Evolutionary conservation across 2,113 vertebrate genomes (phyloP).

Genomic region (Lophochroa leadbeateri): DNA sequence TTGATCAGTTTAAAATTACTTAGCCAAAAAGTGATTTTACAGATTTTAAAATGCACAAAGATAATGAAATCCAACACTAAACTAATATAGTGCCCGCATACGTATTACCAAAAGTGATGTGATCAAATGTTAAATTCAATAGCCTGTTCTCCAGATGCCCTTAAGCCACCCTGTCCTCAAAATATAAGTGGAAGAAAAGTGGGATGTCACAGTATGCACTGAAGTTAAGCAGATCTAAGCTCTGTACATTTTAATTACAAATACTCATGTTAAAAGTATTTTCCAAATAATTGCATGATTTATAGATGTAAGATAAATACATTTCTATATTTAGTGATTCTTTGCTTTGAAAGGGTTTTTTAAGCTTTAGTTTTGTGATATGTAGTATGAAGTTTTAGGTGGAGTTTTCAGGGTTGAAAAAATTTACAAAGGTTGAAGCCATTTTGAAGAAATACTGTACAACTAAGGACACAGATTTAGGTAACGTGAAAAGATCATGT

Average conservation of each 20-base stretch:
- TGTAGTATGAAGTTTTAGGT: background rate
- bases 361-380: background rate
- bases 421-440: background rate
- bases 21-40: background rate
- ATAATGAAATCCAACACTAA: background rate
- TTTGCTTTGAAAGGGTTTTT: background rate
- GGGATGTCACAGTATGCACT: background rate
- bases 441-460: background rate
- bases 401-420: background rate
- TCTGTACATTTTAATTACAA: conserved; percentile 41
- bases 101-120: background rate
- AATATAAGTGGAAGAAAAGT: background rate
- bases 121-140: background rate
- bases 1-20: background rate
- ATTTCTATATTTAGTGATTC: conserved; percentile 34
- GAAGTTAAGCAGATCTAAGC: conserved; percentile 41
- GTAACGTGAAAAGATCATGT: background rate
- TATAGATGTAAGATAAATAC: background rate
- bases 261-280: conserved; percentile 32
- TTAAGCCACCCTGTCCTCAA: background rate
- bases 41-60: background rate
- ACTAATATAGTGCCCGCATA: background rate
- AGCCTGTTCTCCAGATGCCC: background rate
- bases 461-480: background rate
- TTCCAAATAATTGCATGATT: conserved; percentile 59